Conservation (phyloP, 2,797 vertebrate species). For the Leptatherina wallacei region DNA sequence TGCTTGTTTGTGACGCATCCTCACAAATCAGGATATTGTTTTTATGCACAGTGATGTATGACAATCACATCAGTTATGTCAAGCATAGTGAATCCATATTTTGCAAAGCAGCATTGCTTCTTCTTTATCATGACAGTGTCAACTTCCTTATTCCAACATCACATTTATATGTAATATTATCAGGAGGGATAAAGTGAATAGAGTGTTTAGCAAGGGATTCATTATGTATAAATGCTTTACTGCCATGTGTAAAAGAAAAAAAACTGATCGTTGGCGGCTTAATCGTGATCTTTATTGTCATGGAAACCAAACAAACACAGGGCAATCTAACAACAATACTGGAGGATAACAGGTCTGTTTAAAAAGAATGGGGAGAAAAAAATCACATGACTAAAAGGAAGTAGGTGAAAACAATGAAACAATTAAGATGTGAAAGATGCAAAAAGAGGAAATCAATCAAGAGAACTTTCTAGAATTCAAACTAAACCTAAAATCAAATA, state of each 20-base stretch:
- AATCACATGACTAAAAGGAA: background rate
- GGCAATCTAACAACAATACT: too few species aligned
- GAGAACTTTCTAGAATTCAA: too few species aligned
- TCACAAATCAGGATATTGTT: constrained; percentile 47
- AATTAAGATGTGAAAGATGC: too few species aligned
- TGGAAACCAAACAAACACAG: too few species aligned
- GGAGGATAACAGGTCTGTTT: too few species aligned
- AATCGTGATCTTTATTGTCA: too few species aligned
- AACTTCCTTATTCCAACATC: constrained; percentile 19
- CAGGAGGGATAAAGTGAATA: background rate
- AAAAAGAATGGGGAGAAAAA: background rate
- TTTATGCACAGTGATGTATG: constrained; percentile 13
- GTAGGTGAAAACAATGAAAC: background rate
- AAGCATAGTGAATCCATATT: constrained; percentile 35
- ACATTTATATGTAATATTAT: background rate
- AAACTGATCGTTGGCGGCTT: too few species aligned
- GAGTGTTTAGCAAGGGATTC: background rate
- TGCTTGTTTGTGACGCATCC: constrained; percentile 36
- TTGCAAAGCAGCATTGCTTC: constrained; percentile 8
- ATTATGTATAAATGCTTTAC: background rate
- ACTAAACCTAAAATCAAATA: too few species aligned
- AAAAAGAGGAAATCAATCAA: background rate
- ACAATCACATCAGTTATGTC: constrained; percentile 35
- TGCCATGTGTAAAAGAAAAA: background rate
- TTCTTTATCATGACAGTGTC: constrained; percentile 24